Evolutionary conservation across 1,140 invertebrate species (phyloP).

Genomic region (Temnothorax nylanderi): DNA sequence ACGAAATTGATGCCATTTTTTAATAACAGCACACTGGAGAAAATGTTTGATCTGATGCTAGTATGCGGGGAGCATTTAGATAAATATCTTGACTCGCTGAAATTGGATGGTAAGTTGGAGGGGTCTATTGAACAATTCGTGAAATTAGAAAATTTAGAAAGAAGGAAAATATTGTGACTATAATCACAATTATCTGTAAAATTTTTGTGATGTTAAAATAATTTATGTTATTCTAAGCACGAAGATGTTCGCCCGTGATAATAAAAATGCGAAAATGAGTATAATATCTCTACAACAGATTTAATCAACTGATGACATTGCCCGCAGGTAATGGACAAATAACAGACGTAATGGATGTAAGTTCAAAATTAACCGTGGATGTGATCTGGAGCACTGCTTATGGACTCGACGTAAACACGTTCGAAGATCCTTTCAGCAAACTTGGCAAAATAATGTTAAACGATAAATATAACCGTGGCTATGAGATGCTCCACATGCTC

Average conservation of each 20-base stretch:
- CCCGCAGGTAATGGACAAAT: slow-evolving; percentile 51
- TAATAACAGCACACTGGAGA: slow-evolving; percentile 82
- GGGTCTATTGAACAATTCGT: not conserved
- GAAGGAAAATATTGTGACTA: too few relatives aligned
- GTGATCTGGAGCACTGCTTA: slow-evolving; percentile 87
- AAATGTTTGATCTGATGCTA: slow-evolving; percentile 82
- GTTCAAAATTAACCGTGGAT: slow-evolving; percentile 87
- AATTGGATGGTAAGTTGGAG: slow-evolving; percentile 65
- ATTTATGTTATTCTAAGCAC: not conserved
- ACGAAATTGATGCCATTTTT: slow-evolving; percentile 82
- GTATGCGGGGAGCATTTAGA: slow-evolving; percentile 81
- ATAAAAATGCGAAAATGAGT: not conserved
- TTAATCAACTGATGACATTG: not conserved
- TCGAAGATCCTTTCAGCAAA: slow-evolving; percentile 84
- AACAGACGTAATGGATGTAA: slow-evolving; percentile 82
- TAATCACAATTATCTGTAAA: too few relatives aligned
- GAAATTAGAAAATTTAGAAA: not conserved
- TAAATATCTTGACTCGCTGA: slow-evolving; percentile 68
- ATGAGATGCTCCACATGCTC: slow-evolving; percentile 79
- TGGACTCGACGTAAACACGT: slow-evolving; percentile 86
- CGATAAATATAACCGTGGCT: slow-evolving; percentile 65
- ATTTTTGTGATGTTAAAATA: not conserved
- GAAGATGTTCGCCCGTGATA: not conserved
- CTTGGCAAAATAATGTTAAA: slow-evolving; percentile 76
- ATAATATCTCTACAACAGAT: not conserved